Evolutionary conservation across 2,797 vertebrate genomes (phyloP), one percentile per base, ranked within the genome.

Genomic region (Paramormyrops hopkinsi): DNA sequence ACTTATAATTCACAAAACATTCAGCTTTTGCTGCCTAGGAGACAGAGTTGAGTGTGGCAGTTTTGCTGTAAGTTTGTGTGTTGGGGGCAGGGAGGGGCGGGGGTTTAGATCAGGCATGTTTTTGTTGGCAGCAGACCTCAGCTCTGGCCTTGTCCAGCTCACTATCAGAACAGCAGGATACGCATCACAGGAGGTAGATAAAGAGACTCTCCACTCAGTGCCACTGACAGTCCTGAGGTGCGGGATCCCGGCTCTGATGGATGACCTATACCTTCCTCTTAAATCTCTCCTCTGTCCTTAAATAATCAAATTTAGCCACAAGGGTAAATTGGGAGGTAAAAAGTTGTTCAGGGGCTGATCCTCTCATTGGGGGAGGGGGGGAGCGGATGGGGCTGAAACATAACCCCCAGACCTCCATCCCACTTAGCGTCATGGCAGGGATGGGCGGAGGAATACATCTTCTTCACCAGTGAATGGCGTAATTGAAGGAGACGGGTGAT

Each of bases 401-500:
- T 41, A 83, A 46, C n/a, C 17, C 17, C 19, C 41, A 48, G 79
- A 83, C 33, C 79, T n/a, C 19, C 79, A n/a, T 48, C 3, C 37
- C 19, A 46, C 3, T 37, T 37, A 48, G 37, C n/a, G 41, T 83
- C 79, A n/a, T 83, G 79, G 37, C 37, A 17, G 25, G 84, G n/a
- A 11, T 48, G 44, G 41, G 12, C 17, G 44, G 44, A 29, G 22
- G 33, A 62, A 56, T 88, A 50, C 12, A 48, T 73, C 79, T 65
- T 84, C 51, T 85, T 89, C 41, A 85, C n/a, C 53, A 50, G 44
- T 2, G 29, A 44, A 86, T 37, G n/a, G 9, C 2, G 33, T 86
- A 89, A 89, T 86, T 89, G 46, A 89, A 89, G 48, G 48, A 89
- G 79, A 89, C 46, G 4, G 25, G 83, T 73, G 82, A 69, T 86